Conservation (phyloP, 2,888 invertebrate genomes). For the Chrysodeixis includens region DNA sequence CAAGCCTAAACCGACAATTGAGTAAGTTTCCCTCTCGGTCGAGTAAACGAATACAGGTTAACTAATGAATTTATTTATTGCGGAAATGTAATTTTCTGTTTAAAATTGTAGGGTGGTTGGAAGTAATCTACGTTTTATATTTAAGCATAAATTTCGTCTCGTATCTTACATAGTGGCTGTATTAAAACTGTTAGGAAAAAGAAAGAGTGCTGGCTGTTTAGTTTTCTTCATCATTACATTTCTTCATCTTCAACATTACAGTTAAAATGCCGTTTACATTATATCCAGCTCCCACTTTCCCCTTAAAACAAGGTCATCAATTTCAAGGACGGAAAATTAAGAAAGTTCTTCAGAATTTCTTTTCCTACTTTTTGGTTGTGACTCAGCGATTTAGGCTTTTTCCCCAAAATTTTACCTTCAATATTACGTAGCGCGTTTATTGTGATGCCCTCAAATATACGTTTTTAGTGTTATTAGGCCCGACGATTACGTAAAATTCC, state of each 20-base stretch:
- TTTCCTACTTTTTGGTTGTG: conserved; percentile 16
- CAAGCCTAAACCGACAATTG: conserved; percentile 1
- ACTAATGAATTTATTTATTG: neutral
- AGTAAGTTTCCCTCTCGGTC: neutral
- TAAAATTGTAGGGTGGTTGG: neutral
- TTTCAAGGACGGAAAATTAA: conserved; percentile 5
- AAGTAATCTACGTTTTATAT: neutral
- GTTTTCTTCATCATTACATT: neutral
- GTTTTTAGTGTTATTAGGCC: conserved; percentile 45
- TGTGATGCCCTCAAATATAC: conserved; percentile 39
- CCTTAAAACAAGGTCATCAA: neutral
- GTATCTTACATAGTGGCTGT: too few relatives aligned
- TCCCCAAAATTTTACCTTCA: conserved; percentile 31
- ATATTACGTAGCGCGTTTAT: conserved; percentile 29
- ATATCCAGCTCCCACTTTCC: neutral
- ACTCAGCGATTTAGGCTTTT: conserved; percentile 15
- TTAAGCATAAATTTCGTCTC: neutral
- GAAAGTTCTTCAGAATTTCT: conserved; percentile 2
- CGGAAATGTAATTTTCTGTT: neutral
- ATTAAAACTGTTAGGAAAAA: too few relatives aligned
- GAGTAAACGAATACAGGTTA: conserved; percentile 4
- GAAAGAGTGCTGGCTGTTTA: too few relatives aligned
- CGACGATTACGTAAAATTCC: conserved; percentile 24
- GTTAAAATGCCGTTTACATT: neutral
- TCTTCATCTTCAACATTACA: neutral